Base-by-base conservation (phyloP, 2,888 invertebrate genomes). In the Orchesellides sinensis region DNA sequence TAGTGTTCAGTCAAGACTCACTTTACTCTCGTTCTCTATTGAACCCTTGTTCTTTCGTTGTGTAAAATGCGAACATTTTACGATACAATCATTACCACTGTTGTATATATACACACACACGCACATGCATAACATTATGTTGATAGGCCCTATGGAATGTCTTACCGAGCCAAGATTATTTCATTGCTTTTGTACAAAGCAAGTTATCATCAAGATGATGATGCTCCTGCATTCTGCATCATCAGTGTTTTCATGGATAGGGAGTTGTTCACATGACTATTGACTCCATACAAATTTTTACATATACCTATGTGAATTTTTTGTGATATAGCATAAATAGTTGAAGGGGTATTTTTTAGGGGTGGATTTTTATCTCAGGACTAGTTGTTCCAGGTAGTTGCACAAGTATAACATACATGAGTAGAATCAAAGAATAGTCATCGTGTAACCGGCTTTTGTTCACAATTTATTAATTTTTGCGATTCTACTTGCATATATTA, bases 231-330 rank as follows among this genome's bases (percentile, higher is more conserved):
- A n/a, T 59, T 69, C 69, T n/a, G 19, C 32, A 17, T 29, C 77
- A 32, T 19, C 70, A 80, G 79, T 80, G 52, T 65, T 80, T 80
- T 80, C 79, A 80, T 80, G 65, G 72, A 80, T 47, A 45, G 45
- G 27, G 61, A 21, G 54, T 32, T 19, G 77, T 59, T 77, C 25
- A 59, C 47, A 66, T 66, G 23, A 40, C 2, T 32, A 10, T 40
- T 32, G 32, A 14, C 40, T 40, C n/a, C 40, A 40, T 10, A 14
- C n/a, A 10, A 5, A 32, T 32, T 32, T 32, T 6, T 5, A 32
- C 10, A 32, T 32, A 32, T 32, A 6, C 32, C 32, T 40, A 40
- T 40, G 32, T 10, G 6, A 32, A 40, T 40, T 2, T 5, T 2
- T 14, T 40, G 10, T 40, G n/a, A 40, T 8, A 40, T 40, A 40